Conservation (phyloP, 2,888 invertebrate species). For the Trachelus tabidus region DNA sequence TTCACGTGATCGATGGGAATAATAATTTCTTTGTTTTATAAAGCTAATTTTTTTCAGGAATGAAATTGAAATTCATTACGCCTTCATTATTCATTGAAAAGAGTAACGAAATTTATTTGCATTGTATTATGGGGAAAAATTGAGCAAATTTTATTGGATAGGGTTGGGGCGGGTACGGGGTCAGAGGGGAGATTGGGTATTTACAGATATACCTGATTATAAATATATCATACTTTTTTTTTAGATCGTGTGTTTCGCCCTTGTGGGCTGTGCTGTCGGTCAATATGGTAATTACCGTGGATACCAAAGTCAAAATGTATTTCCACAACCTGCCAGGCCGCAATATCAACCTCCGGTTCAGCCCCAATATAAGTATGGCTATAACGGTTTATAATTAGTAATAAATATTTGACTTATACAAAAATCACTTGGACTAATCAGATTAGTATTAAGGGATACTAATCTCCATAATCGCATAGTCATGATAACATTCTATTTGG, state of each 20-base stretch:
- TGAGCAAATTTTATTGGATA: not conserved
- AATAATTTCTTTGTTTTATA: not conserved
- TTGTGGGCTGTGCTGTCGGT: constrained; percentile 49
- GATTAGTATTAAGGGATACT: not conserved
- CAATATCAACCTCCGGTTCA: constrained; percentile 33
- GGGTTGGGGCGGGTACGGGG: too few relatives aligned
- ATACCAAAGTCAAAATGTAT: constrained; percentile 38
- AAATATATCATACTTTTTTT: constrained; percentile 26
- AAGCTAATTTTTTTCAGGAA: not conserved
- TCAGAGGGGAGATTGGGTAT: not conserved
- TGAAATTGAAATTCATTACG: not conserved
- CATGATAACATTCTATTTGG: not conserved
- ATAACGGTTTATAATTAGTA: not conserved
- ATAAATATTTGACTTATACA: constrained; percentile 2
- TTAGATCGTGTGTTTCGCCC: constrained; percentile 50
- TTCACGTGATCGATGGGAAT: constrained; percentile 23
- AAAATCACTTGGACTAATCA: not conserved
- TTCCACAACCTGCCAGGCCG: constrained; percentile 42
- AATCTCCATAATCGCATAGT: not conserved
- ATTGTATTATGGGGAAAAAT: not conserved
- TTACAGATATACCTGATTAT: not conserved
- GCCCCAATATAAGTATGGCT: constrained; percentile 5
- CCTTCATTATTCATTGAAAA: not conserved
- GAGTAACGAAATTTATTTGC: not conserved
- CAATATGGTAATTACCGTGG: constrained; percentile 49